phyloP scores from a whole-genome alignment of 2,888 invertebrate species.

The Drosophila pseudotalamancana region DNA sequence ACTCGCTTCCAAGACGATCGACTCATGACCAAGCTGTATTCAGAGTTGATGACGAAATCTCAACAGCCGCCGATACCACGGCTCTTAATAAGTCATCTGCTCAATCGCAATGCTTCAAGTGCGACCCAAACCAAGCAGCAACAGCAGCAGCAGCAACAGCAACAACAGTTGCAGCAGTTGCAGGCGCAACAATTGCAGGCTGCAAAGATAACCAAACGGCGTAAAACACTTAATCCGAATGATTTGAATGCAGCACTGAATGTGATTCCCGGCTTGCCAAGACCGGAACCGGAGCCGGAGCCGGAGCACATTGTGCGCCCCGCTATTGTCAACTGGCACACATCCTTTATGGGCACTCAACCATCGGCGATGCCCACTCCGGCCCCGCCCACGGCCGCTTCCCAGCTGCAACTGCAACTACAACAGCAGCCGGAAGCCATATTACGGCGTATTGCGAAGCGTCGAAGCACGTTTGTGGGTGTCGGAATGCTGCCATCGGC shows the following conservation, averaged over 20 bases:
- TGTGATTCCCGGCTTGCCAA: too few species aligned
- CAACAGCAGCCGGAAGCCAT: not conserved
- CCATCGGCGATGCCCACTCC: not conserved
- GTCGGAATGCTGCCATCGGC: not conserved
- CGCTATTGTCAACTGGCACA: not conserved
- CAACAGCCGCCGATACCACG: slow-evolving; percentile 76
- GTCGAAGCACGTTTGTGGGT: slow-evolving; percentile 39
- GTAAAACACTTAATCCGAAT: slow-evolving; percentile 36
- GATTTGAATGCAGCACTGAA: not conserved
- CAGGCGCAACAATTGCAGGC: not conserved
- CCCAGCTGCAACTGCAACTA: not conserved
- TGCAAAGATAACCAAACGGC: slow-evolving; percentile 14
- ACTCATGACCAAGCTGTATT: slow-evolving; percentile 57
- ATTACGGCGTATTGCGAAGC: slow-evolving; percentile 16
- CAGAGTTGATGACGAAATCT: slow-evolving; percentile 66
- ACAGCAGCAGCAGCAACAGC: not conserved
- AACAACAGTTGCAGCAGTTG: not conserved
- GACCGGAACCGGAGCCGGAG: not conserved
- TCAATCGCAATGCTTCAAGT: not conserved
- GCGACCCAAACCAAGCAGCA: too few species aligned
- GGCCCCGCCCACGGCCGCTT: too few species aligned
- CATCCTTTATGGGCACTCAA: slow-evolving; percentile 2
- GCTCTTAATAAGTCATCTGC: slow-evolving; percentile 49
- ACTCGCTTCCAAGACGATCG: slow-evolving; percentile 58
- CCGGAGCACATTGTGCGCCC: not conserved